Conservation (phyloP, 2,888 invertebrate species). For the Mythimna impura region DNA sequence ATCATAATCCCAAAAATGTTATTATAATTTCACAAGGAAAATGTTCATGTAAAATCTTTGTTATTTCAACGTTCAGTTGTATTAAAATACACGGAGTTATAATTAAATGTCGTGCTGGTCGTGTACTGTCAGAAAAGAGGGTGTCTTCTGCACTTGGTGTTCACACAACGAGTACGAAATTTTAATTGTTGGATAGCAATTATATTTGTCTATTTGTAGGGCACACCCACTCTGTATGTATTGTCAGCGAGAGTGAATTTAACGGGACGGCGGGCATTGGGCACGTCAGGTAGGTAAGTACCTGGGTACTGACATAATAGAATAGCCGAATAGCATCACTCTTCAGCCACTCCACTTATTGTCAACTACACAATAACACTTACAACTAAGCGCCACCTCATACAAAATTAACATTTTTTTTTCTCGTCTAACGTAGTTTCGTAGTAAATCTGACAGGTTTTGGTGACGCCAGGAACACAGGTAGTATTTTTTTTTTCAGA, state of each 20-base stretch:
- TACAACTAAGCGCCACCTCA: slow-evolving; percentile 85
- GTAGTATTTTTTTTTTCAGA: slow-evolving; percentile 77
- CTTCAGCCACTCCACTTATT: slow-evolving; percentile 77
- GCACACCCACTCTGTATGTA: slow-evolving; percentile 73
- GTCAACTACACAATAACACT: slow-evolving; percentile 72
- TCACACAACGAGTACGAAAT: slow-evolving; percentile 48
- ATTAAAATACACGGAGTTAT: slow-evolving; percentile 17
- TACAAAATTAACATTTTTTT: slow-evolving; percentile 79
- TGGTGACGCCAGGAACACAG: slow-evolving; percentile 74
- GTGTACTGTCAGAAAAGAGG: slow-evolving; percentile 9
- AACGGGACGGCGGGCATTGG: slow-evolving; percentile 68
- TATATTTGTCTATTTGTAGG: slow-evolving; percentile 66
- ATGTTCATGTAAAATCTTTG: slow-evolving; percentile 14
- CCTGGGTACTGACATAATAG: slow-evolving; percentile 63
- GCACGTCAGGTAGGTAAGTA: slow-evolving; percentile 66
- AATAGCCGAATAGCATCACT: slow-evolving; percentile 59
- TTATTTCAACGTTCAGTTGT: slow-evolving; percentile 24
- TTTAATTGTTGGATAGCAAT: slow-evolving; percentile 65
- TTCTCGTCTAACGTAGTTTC: slow-evolving; percentile 77
- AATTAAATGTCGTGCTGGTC: slow-evolving; percentile 23
- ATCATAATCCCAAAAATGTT: slow-evolving; percentile 32
- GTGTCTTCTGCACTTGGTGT: slow-evolving; percentile 23
- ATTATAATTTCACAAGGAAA: slow-evolving; percentile 33
- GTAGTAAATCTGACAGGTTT: slow-evolving; percentile 83
- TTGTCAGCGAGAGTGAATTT: slow-evolving; percentile 72